A percentile compares a stretch with the other conserved stretches of the same genome.
Evolutionary conservation across 1,140 invertebrate genomes (phyloP).

Genomic region (Onthophagus taurus): DNA sequence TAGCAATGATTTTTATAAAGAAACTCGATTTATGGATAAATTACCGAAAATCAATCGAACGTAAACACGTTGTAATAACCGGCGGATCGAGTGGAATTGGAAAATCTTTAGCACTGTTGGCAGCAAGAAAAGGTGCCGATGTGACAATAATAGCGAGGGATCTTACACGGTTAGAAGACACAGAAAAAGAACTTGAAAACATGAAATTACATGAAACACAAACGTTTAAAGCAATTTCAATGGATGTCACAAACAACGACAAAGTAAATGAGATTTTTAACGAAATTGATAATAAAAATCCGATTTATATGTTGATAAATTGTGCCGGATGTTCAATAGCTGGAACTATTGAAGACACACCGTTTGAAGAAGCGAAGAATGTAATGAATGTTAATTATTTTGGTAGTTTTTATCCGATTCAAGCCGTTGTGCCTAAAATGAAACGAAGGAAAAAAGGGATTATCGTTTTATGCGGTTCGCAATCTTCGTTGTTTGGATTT

Average conservation of each 20-base stretch:
- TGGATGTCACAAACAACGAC: constrained; percentile 62
- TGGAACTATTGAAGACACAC: constrained; percentile 73
- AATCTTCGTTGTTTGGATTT: constrained; percentile 78
- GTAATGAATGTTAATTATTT: constrained; percentile 64
- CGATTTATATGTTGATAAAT: constrained; percentile 83
- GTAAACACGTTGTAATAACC: constrained; percentile 61
- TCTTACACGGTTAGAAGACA: constrained; percentile 51
- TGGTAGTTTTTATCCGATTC: constrained; percentile 60
- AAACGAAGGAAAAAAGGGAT: constrained; percentile 60
- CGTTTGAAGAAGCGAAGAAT: constrained; percentile 56
- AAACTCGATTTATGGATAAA: not conserved
- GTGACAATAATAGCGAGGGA: constrained; percentile 86
- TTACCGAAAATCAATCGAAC: constrained; percentile 32
- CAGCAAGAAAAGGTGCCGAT: constrained; percentile 67
- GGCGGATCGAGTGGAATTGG: constrained; percentile 96
- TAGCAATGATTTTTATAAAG: not conserved
- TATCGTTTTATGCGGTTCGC: constrained; percentile 80
- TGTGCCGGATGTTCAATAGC: constrained; percentile 80
- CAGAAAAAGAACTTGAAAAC: constrained; percentile 48
- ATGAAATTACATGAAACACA: constrained; percentile 42
- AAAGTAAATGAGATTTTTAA: constrained; percentile 48
- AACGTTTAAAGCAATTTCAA: constrained; percentile 54
- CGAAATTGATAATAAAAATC: constrained; percentile 37
- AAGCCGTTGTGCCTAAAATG: constrained; percentile 59
- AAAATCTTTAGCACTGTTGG: constrained; percentile 68